A percentile compares a stretch with the other conserved stretches of the same genome.
Evolutionary conservation across 2,797 vertebrate species (phyloP).

Genomic region (Trematomus bernacchii): DNA sequence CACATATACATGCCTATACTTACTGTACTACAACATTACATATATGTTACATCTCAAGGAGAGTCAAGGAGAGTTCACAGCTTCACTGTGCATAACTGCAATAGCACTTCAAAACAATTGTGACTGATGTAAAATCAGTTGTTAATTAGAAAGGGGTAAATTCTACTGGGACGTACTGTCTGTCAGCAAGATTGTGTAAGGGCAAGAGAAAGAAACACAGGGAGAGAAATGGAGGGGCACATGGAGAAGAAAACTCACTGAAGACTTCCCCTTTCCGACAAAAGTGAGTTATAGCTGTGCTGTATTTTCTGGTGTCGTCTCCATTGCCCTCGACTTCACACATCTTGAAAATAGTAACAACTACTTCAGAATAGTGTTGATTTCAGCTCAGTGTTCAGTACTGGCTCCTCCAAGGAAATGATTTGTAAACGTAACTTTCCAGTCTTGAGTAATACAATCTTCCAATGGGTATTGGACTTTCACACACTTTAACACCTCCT

Average conservation of each 20-base stretch:
- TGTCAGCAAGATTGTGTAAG: slow-evolving; percentile 24
- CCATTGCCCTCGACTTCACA: not conserved
- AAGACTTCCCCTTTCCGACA: too few relatives aligned
- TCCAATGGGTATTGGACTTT: not conserved
- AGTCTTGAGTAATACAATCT: not conserved
- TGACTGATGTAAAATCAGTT: slow-evolving; percentile 44
- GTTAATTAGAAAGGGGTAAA: slow-evolving; percentile 57
- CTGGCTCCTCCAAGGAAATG: not conserved
- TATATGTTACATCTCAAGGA: not conserved
- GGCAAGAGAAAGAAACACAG: not conserved
- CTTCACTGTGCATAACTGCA: slow-evolving; percentile 26
- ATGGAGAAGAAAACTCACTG: not conserved
- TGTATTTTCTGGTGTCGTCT: not conserved
- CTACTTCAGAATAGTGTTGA: not conserved
- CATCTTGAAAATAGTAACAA: slow-evolving; percentile 2
- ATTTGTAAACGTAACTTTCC: not conserved
- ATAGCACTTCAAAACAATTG: slow-evolving; percentile 33
- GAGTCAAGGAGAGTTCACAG: slow-evolving; percentile 10
- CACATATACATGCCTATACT: not conserved
- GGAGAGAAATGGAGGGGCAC: not conserved
- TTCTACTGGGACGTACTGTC: not conserved
- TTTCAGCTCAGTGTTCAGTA: not conserved
- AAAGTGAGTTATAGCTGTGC: not conserved
- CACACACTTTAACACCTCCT: not conserved
- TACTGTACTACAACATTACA: not conserved